Evolutionary conservation across 2,797 vertebrate genomes (phyloP).

Genomic region (Tiaroga cobitis): DNA sequence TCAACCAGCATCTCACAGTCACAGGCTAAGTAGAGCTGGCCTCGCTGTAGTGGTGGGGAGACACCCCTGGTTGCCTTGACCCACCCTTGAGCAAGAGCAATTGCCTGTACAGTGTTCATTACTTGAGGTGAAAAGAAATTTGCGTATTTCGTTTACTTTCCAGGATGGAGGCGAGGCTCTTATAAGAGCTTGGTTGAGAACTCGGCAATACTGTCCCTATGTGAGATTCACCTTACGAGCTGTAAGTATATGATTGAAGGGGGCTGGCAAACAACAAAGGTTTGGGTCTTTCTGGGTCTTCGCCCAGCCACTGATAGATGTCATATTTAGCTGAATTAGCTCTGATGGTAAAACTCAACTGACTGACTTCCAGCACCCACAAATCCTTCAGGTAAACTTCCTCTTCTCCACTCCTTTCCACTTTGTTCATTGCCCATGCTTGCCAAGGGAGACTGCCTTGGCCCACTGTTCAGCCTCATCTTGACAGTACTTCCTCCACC

Average conservation of each 20-base stretch:
- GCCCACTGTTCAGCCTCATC: too few relatives aligned
- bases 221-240: background rate
- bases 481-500: too few relatives aligned
- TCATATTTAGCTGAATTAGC: background rate
- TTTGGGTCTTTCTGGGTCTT: background rate
- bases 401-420: background rate
- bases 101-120: background rate
- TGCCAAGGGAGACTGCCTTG: too few relatives aligned
- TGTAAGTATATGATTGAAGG: background rate
- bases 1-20: background rate
- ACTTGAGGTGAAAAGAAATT: background rate
- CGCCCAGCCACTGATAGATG: background rate
- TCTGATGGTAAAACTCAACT: background rate
- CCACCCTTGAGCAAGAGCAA: background rate
- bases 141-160: background rate
- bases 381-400: background rate
- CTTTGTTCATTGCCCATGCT: too few relatives aligned
- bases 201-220: background rate
- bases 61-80: background rate
- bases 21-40: background rate
- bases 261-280: background rate
- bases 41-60: background rate
- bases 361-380: background rate
- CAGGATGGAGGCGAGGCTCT: background rate
- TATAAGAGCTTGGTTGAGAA: background rate